Percentiles rank a stretch among this genome's conserved stretches.
These are phyloP conservation scores for Drosophila chauvacae DNA, from an alignment of 1,140 invertebrate genomes.

Conservation along the genomic window DNA sequence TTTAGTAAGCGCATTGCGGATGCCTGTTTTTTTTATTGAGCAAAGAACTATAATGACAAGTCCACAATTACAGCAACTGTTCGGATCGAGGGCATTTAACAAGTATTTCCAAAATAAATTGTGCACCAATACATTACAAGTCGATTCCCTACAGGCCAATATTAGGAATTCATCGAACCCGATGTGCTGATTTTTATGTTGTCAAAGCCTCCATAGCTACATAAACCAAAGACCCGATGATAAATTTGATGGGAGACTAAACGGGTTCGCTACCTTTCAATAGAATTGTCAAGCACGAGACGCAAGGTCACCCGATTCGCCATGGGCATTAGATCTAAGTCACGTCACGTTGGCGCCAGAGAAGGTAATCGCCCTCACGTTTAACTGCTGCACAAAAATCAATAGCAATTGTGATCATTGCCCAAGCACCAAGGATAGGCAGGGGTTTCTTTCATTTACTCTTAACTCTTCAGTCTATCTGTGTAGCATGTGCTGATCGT, in stretches of 20 bases:
- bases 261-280: slow-evolving; percentile 20
- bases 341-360: slow-evolving; percentile 54
- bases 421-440: not conserved
- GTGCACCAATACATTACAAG: not conserved
- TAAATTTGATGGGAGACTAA: slow-evolving; percentile 10
- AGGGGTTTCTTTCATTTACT: not conserved
- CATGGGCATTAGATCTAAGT: slow-evolving; percentile 36
- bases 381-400: slow-evolving; percentile 28
- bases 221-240: slow-evolving; percentile 2
- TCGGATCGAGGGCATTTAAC: slow-evolving; percentile 11
- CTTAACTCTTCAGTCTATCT: not conserved
- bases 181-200: too few relatives aligned
- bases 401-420: not conserved
- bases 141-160: slow-evolving; percentile 1
- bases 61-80: not conserved
- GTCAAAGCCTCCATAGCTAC: too few relatives aligned
- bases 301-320: slow-evolving; percentile 45
- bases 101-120: slow-evolving; percentile 34
- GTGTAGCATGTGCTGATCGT: slow-evolving; percentile 15
- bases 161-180: slow-evolving; percentile 21
- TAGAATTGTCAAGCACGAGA: slow-evolving; percentile 39
- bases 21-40: not conserved
- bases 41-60: not conserved
- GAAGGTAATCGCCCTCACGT: slow-evolving; percentile 22
- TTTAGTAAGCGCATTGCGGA: slow-evolving; percentile 33